A percentile compares a stretch with the other conserved stretches of the same genome.
phyloP scores from a whole-genome alignment of 2,888 invertebrate species.

The Parnassius orleans region DNA sequence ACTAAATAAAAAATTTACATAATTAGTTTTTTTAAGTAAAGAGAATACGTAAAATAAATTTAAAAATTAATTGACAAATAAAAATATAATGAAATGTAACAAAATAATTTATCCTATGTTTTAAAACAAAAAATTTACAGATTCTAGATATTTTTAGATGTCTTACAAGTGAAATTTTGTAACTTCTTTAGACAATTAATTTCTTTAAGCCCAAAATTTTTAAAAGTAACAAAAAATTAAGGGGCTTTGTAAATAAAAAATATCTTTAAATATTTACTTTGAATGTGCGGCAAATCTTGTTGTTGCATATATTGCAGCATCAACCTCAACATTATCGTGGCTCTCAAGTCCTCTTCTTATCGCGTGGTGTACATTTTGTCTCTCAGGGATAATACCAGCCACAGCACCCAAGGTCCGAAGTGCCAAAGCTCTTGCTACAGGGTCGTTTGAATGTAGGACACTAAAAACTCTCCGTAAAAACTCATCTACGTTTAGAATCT shows the following conservation, averaged over 20 bases:
- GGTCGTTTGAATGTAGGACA: constrained; percentile 98
- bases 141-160: too few species aligned
- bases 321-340: constrained; percentile 96
- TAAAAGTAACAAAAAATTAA: too few species aligned
- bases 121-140: too few species aligned
- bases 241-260: too few species aligned
- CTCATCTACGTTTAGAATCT: constrained; percentile 97
- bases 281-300: constrained; percentile 97
- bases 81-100: too few species aligned
- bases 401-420: constrained; percentile 94
- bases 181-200: too few species aligned
- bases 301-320: constrained; percentile 97
- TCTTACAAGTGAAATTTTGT: too few species aligned
- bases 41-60: too few species aligned
- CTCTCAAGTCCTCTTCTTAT: constrained; percentile 95
- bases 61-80: too few species aligned
- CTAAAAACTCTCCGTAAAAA: constrained; percentile 91
- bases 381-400: constrained; percentile 95
- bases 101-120: too few species aligned
- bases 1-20: constrained; percentile 64
- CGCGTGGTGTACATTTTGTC: constrained; percentile 97
- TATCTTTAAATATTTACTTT: constrained; percentile 78
- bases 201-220: too few species aligned
- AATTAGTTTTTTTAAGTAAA: too few species aligned
- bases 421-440: constrained; percentile 95